phyloP scores from a whole-genome alignment of 2,888 invertebrate species.

The Clostera curtula region DNA sequence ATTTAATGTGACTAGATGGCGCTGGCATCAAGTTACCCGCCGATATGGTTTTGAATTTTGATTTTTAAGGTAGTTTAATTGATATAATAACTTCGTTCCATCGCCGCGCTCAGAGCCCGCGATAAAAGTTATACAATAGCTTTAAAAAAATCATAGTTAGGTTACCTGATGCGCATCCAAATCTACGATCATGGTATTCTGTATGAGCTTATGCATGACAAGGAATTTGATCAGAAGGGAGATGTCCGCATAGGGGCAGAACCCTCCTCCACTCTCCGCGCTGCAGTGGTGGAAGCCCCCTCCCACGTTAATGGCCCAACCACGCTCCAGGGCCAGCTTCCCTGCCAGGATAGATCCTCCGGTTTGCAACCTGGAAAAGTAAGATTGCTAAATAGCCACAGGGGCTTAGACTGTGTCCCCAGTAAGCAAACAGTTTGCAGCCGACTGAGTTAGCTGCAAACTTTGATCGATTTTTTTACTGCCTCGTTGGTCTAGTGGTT shows the following conservation, averaged over 20 bases:
- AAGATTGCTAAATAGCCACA: no score
- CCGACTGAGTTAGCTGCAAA: no score
- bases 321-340: slow-evolving; percentile 85
- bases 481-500: no score
- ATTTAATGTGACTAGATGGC: no score
- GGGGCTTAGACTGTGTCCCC: no score
- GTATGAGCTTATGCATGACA: slow-evolving; percentile 71
- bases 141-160: neutral
- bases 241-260: slow-evolving; percentile 94
- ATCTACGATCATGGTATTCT: slow-evolving; percentile 90
- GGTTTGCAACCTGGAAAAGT: slow-evolving; percentile 80
- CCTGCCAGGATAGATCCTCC: slow-evolving; percentile 90
- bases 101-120: no score
- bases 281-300: slow-evolving; percentile 95
- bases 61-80: no score
- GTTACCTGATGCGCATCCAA: slow-evolving; percentile 92
- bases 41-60: no score
- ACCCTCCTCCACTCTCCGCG: slow-evolving; percentile 84
- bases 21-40: no score
- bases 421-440: no score
- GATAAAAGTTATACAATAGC: neutral
- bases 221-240: slow-evolving; percentile 83
- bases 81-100: no score
- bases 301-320: slow-evolving; percentile 93
- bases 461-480: no score